Percentiles rank a stretch among this genome's conserved stretches.
Conservation (phyloP, 2,888 invertebrate genomes). For the Troides oblongomaculatus region DNA sequence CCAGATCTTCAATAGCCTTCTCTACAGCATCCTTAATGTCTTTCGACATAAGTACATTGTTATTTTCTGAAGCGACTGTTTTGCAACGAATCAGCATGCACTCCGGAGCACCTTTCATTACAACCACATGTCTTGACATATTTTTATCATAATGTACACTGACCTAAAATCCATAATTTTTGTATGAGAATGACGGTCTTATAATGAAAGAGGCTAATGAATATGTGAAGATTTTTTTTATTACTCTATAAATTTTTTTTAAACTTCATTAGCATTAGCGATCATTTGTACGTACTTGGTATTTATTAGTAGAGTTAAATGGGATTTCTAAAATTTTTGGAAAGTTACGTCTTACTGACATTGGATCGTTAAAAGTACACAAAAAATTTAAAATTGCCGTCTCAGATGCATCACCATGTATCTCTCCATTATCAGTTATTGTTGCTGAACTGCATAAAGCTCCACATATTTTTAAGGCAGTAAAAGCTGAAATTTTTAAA, state of each 20-base stretch:
- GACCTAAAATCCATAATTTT: slow-evolving; percentile 45
- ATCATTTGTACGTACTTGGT: slow-evolving; percentile 80
- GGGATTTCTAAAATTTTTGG: slow-evolving; percentile 94
- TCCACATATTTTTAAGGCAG: slow-evolving; percentile 92
- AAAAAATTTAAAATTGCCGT: slow-evolving; percentile 91
- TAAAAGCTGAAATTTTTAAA: slow-evolving; percentile 79
- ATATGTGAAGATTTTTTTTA: not conserved
- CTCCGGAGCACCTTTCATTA: slow-evolving; percentile 99
- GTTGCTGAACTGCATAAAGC: slow-evolving; percentile 97
- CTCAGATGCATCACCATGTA: slow-evolving; percentile 94
- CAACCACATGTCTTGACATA: slow-evolving; percentile 88
- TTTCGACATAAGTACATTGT: slow-evolving; percentile 75
- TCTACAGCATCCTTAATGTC: slow-evolving; percentile 51
- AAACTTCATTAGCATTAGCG: not conserved
- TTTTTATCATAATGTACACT: slow-evolving; percentile 90
- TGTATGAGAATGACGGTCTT: not conserved
- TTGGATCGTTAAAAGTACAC: slow-evolving; percentile 83
- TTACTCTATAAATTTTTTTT: not conserved
- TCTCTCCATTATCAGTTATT: slow-evolving; percentile 89
- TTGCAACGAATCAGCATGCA: slow-evolving; percentile 91
- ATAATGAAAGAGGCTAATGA: too few relatives aligned
- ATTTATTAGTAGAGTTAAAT: slow-evolving; percentile 96
- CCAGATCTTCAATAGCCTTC: slow-evolving; percentile 53
- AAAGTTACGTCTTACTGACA: slow-evolving; percentile 86
- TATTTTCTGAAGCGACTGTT: slow-evolving; percentile 90